Base-by-base conservation (phyloP, 2,888 invertebrate species). In the Drosophila borborema region DNA sequence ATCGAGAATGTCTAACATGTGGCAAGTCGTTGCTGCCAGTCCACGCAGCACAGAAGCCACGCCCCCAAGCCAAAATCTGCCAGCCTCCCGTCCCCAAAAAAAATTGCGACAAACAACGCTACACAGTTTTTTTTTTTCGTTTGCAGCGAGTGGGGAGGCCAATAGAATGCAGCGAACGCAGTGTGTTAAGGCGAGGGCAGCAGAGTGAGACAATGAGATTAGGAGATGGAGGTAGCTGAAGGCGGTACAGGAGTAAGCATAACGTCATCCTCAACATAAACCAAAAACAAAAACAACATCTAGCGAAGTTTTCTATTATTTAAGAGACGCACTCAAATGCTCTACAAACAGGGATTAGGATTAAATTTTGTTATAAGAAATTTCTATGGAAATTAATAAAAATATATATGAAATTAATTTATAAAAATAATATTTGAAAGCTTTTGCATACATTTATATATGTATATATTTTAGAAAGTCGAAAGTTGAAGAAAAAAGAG, bases 1-100 rank as follows among this genome's bases (percentile, higher is more conserved):
- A 75, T 70, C 70, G 66, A 72, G 77, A 58, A 74, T 72, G 70
- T 72, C 72, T 64, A 75, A 61, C 80, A 81, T 82, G 81, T 84
- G 81, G 81, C 75, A 83, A 81, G 78, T 78, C 72, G 64, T 6
- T n/a, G 78, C 58, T 77, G 69, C 64, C 74, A 67, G 76, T 62
- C 41, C 64, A 62, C 56, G 55, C 60, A 68, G 45, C 55, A 46
- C 53, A 38, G 18, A 61, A 43, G 41, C 41, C 31, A 64, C 41
- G 23, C 40, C 43, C 40, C 2, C 40, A 8, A 14, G n/a, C n/a
- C 38, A 20, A 55, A 55, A n/a, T 14, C 49, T 23, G 5, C 12
- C 51, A n/a, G 16, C 18, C 14, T 2, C 16, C 36, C 10, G n/a
- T 6, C 16, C 16, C 38, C n/a, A 36, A 40, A 51, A 51, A 51